These are phyloP conservation scores for Strigamia transsilvanica DNA, from an alignment of 2,888 invertebrate species.

Conservation along the genomic window DNA sequence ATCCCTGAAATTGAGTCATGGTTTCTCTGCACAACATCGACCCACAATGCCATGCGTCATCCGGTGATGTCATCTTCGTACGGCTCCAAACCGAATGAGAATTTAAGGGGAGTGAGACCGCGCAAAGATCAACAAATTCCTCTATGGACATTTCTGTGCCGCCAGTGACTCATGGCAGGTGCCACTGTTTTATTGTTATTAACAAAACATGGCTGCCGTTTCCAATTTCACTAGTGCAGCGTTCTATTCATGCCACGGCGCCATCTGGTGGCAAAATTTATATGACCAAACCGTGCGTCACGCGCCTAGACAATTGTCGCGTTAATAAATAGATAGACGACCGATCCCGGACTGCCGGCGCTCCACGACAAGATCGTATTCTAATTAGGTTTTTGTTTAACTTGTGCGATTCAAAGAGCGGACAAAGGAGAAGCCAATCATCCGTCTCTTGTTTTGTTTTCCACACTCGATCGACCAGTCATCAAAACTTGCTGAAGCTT, in stretches of 20 bases:
- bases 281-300: too few relatives aligned
- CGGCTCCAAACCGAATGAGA: not conserved
- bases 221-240: not conserved
- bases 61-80: slow-evolving; percentile 27
- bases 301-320: too few relatives aligned
- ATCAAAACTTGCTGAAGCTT: slow-evolving; percentile 48
- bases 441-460: slow-evolving; percentile 15
- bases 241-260: too few relatives aligned
- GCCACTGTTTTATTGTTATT: slow-evolving; percentile 5
- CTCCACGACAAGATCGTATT: too few relatives aligned
- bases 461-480: slow-evolving; percentile 16
- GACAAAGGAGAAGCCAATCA: slow-evolving; percentile 14
- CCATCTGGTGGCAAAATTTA: too few relatives aligned
- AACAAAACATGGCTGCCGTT: not conserved
- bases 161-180: slow-evolving; percentile 8
- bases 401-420: not conserved
- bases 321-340: too few relatives aligned
- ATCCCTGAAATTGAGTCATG: slow-evolving; percentile 40
- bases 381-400: not conserved
- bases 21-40: slow-evolving; percentile 14
- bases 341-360: too few relatives aligned
- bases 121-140: slow-evolving; percentile 26
- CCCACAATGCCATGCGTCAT: slow-evolving; percentile 48
- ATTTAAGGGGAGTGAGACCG: not conserved
- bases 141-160: not conserved